phyloP scores from a whole-genome alignment of 2,113 vertebrate species.

The Sminthopsis crassicaudata region DNA sequence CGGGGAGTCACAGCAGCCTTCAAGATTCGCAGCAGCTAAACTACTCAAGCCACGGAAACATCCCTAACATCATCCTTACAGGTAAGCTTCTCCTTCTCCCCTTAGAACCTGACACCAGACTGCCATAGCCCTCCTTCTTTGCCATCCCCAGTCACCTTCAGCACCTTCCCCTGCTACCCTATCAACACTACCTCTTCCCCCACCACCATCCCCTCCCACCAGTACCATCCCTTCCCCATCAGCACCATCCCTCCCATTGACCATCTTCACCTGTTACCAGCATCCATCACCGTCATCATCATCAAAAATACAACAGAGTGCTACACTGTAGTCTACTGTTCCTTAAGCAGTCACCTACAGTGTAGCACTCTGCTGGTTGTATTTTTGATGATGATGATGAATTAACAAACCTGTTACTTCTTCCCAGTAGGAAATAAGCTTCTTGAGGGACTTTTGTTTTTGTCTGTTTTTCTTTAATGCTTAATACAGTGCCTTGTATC shows the following conservation, averaged over 20 bases:
- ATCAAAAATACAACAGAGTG: no score
- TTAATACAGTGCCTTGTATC: not conserved
- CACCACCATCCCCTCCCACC: not conserved
- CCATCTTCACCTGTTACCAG: not conserved
- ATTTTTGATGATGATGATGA: not conserved
- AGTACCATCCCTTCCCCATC: not conserved
- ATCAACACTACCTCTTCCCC: not conserved
- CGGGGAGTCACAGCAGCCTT: conserved; percentile 89
- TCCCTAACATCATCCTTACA: conserved; percentile 99
- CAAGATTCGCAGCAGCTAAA: conserved; percentile 92
- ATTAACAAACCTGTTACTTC: not conserved
- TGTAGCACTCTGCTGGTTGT: not conserved
- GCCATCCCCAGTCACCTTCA: not conserved
- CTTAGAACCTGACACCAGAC: not conserved
- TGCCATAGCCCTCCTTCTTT: not conserved
- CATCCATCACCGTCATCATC: not conserved
- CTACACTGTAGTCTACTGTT: no score
- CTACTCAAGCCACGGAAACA: conserved; percentile 94
- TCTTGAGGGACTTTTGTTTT: not conserved
- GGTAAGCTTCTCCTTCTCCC: conserved; percentile 82
- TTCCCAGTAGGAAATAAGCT: not conserved
- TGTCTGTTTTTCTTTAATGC: not conserved
- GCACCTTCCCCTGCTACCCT: not conserved
- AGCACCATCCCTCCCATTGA: no score
- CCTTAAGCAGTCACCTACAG: not conserved